Evolutionary conservation across 2,113 vertebrate species (phyloP), one percentile per base, ranked within the genome.

Genomic region (Platycercus adscitus): DNA sequence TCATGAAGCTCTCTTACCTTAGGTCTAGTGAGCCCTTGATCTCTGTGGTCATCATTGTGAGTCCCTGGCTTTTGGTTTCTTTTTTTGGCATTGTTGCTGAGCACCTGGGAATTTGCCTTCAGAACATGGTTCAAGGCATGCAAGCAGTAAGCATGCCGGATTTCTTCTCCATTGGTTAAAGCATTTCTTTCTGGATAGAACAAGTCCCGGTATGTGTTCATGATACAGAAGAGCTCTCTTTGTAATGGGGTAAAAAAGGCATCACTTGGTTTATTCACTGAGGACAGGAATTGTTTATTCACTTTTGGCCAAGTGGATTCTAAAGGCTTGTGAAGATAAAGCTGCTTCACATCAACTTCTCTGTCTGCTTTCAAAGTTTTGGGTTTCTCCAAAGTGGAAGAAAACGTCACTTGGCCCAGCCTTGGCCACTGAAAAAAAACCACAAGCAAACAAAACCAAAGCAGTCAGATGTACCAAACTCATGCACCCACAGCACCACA

Each of bases 21-120:
- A 21, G 99, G 99, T 60, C 99, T 98, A 9, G 99, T 99, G 53
- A 99, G 98, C 9, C 99, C 99, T 75, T 99, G 99, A 93, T 99
- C 99, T 91, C 99, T 97, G 95, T 98, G 98, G 76, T 98, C 98
- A 4, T 99, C 99, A 0, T 86, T 93, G 35, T 98, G 98, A 19
- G 79, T 26, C 2, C 96, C 96, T 5, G 85, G 75, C 70, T 98
- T 98, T 63, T 76, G 97, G 80, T 98, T 98, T 73, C 98, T 98
- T 9, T 98, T 97, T 69, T 92, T 97, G 44, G 98, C 91, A 13
- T 99, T 99, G 96, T 99, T 99, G 92, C 93, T 96, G 52, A 99
- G 98, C 55, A 99, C 99, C 33, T 97, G 97, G 37, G 98, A 98
- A 39, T 99, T 99, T 80, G 99, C 99, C 97, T 99, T 99, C 91